Percentiles rank a stretch among this genome's conserved stretches.
Conservation (phyloP, 2,888 invertebrate species). For the Apantesis nais region DNA sequence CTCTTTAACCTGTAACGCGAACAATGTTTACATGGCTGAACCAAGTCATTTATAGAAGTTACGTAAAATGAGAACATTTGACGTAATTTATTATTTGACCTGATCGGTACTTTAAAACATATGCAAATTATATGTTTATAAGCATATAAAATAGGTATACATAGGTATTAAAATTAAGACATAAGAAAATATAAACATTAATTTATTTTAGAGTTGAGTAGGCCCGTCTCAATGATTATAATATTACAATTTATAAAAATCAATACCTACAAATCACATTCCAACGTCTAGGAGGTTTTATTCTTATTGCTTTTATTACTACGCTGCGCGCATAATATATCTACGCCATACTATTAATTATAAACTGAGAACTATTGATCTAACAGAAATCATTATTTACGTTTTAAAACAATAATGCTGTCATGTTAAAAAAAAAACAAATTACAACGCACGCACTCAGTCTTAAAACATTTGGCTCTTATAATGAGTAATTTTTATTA, state of each 20-base stretch:
- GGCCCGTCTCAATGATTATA: constrained; percentile 57
- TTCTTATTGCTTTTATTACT: constrained; percentile 41
- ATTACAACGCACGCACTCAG: constrained; percentile 77
- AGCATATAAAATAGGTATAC: constrained; percentile 8
- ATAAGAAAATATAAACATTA: constrained; percentile 66
- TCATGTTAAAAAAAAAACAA: constrained; percentile 48
- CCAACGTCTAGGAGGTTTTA: constrained; percentile 32
- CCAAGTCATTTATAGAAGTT: not conserved
- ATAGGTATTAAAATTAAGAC: constrained; percentile 62
- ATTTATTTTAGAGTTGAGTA: constrained; percentile 74
- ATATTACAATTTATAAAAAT: constrained; percentile 54
- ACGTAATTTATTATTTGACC: not conserved
- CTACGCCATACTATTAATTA: constrained; percentile 23
- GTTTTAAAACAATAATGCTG: constrained; percentile 30
- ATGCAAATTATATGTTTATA: not conserved
- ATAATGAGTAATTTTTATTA: constrained; percentile 73
- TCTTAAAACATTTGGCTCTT: constrained; percentile 84
- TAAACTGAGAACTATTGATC: constrained; percentile 31
- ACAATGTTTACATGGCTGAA: not conserved
- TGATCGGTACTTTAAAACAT: not conserved
- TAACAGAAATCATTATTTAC: constrained; percentile 23
- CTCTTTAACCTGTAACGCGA: not conserved
- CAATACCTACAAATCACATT: constrained; percentile 44
- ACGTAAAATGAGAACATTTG: not conserved
- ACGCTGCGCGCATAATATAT: constrained; percentile 12